phyloP scores from a whole-genome alignment of 2,113 vertebrate species.

The Erpornis zantholeuca region DNA sequence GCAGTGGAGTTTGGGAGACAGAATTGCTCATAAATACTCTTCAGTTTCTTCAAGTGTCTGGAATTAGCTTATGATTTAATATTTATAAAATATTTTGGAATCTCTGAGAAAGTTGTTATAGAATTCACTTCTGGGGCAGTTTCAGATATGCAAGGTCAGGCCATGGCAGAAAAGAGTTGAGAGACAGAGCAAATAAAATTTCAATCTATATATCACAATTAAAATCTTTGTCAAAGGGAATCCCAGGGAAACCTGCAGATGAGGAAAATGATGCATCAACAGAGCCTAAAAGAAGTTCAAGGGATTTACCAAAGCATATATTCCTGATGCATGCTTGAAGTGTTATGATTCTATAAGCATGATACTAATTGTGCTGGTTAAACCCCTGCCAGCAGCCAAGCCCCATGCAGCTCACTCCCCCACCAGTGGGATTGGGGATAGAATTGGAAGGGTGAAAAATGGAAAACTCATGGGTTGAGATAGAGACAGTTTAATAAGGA shows the following conservation, averaged over 20 bases:
- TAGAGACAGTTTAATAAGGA: background rate
- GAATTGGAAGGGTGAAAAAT: background rate
- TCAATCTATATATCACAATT: background rate
- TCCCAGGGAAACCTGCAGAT: background rate
- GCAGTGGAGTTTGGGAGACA: background rate
- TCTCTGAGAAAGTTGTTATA: background rate
- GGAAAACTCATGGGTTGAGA: background rate
- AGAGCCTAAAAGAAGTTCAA: background rate
- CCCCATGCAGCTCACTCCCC: rapidly evolving
- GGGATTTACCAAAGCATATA: background rate
- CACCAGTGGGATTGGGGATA: rapidly evolving
- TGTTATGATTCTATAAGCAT: background rate
- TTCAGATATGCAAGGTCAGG: background rate
- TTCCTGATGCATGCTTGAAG: background rate
- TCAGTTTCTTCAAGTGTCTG: background rate
- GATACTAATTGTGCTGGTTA: background rate
- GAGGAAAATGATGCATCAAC: background rate
- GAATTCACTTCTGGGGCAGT: background rate
- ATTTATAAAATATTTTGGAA: background rate
- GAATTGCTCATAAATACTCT: background rate
- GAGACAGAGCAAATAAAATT: background rate
- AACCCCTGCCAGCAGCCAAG: background rate
- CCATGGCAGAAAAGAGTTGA: background rate
- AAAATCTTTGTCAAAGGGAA: background rate
- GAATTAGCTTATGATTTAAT: background rate